Base-by-base conservation (phyloP, 2,797 vertebrate genomes). In the Dendrocincla fuliginosa region DNA sequence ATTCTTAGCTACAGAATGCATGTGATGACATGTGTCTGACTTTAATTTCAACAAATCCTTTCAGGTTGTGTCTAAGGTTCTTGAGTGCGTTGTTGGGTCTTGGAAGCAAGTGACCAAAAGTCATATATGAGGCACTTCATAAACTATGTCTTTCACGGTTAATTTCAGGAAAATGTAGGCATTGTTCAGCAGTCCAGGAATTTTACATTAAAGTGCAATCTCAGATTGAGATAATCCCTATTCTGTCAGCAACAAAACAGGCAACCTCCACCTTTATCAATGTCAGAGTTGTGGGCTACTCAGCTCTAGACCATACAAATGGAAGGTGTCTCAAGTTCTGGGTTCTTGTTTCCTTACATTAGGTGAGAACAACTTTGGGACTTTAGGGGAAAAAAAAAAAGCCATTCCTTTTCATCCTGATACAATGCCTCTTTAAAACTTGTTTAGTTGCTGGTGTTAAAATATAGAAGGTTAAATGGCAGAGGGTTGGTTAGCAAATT, bases 321-420 rank as follows among this genome's bases (percentile, higher is more conserved):
- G 39, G 19, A 63, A 22, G 2, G 4, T 56, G 4, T 47, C 18
- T 55, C 23, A 20, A 8, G 8, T 84, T 87, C 49, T 46, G 14
- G 1, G 4, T 47, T 67, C 44, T 74, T 67, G 6, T 81, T 76
- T 69, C 32, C 18, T 77, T 59, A 49, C 6, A 13, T 61, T 69
- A 52, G 42, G 12, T 53, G 65, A 23, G 6, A 78, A 32, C 19
- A 76, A 9, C 9, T 19, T 59, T 15, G 2, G 44, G 44, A 20
- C 19, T 44, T 44, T 11, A 41, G 39, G 41, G 16, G 7, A 41
- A 5, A 2, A 4, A 2, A 3, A 1, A 6, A 56, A 7, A 64
- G 27, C 1, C 16, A n/a, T 18, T 32, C 8, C 5, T 50, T 35
- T 87, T 70, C 19, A 56, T 42, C 10, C 18, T 4, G 2, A 13